Conservation (phyloP, 2,797 vertebrate species). For the Protosalanx chinensis region DNA sequence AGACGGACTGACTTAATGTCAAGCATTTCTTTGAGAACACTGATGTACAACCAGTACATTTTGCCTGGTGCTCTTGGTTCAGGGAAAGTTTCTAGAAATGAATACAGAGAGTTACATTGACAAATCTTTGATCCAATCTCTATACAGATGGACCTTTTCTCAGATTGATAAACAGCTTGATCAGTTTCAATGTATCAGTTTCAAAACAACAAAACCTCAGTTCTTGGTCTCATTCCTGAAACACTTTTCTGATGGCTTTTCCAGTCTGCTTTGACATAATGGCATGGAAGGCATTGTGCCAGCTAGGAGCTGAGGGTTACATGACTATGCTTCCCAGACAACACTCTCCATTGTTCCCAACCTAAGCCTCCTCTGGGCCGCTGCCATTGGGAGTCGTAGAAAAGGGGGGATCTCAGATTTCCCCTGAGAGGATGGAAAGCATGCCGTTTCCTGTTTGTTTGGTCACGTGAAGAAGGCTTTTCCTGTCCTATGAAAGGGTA, state of each 20-base stretch:
- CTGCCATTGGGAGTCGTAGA: conserved; percentile 45
- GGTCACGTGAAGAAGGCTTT: conserved; percentile 46
- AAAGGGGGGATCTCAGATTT: conserved; percentile 52
- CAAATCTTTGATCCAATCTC: not conserved
- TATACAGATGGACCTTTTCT: not conserved
- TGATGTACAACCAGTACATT: conserved; percentile 32
- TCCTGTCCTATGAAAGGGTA: conserved; percentile 53
- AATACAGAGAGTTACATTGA: conserved; percentile 24
- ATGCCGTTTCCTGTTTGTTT: conserved; percentile 68
- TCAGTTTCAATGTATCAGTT: too few relatives aligned
- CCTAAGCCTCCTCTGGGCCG: conserved; percentile 28
- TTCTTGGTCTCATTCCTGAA: conserved; percentile 34
- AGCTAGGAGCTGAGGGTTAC: conserved; percentile 32
- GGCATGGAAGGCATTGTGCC: conserved; percentile 31
- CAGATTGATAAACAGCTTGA: not conserved
- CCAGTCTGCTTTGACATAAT: conserved; percentile 26
- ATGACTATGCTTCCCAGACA: conserved; percentile 62
- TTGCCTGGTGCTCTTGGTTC: not conserved
- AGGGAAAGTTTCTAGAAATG: conserved; percentile 15
- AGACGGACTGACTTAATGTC: conserved; percentile 1
- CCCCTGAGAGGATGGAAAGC: conserved; percentile 58
- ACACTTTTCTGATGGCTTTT: conserved; percentile 50
- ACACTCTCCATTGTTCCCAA: conserved; percentile 66
- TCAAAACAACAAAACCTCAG: not conserved
- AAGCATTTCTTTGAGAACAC: conserved; percentile 1